Base-by-base conservation (phyloP, 2,797 vertebrate species). In the Malurus leucopterus region DNA sequence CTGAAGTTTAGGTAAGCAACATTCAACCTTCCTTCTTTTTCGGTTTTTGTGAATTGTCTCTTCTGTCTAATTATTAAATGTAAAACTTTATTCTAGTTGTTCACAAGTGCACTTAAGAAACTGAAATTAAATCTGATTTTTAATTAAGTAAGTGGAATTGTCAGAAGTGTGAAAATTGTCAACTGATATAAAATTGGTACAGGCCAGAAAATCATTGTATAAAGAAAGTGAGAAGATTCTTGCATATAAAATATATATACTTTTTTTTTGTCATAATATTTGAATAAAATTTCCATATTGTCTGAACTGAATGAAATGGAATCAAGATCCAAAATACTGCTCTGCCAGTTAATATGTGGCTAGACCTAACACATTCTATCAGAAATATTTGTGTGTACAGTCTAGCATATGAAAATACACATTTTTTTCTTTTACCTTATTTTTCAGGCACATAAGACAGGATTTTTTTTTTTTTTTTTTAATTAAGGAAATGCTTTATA, bases 271-370 rank as follows among this genome's bases (percentile, higher is more conserved):
- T 46, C 4, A 4, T 57, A 87, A 40, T 50, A n/a, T 2, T 50
- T 40, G 29, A 62, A 53, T 49, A 3, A 64, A 78, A 46, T 1
- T 75, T 61, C 30, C 15, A 7, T 20, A 22, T 26, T 72, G 43
- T 58, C 40, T 65, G 20, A 87, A 50, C 4, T 11, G 5, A 84
- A 58, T 0, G 0, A 85, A 83, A 80, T 34, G 9, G 3, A 76
- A 73, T 32, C 36, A 41, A 38, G 9, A 30, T 53, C 21, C 13
- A 43, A 76, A 79, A 29, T 29, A 27, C 2, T 3, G 2, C 29
- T 47, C 4, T 30, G 4, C 1, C 21, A 44, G 14, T 34, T 86
- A 58, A 63, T 17, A 32, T 0, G 0, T 57, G n/a, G n/a, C 15
- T 47, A 44, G 15, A 30, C 6, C 7, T 43, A 50, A 34, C 64